phyloP scores from a whole-genome alignment of 2,113 vertebrate genomes.

The Indicator indicator region DNA sequence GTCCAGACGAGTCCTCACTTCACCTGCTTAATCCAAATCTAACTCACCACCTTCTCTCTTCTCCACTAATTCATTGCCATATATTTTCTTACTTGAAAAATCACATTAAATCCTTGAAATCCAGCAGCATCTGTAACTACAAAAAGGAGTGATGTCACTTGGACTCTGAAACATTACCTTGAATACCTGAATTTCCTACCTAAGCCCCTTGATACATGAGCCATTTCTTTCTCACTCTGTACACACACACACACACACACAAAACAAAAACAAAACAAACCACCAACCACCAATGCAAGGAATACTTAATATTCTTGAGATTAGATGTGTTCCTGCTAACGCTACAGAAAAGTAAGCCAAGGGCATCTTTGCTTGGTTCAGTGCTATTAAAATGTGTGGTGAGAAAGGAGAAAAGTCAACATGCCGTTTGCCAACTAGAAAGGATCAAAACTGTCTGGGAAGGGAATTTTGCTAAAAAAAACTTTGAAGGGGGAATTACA shows the following conservation, averaged over 20 bases:
- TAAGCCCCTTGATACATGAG: background rate
- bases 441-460: background rate
- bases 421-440: slow-evolving; percentile 2
- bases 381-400: slow-evolving; percentile 41
- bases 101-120: background rate
- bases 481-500: background rate
- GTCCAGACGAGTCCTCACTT: background rate
- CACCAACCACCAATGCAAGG: background rate
- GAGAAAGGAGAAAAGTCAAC: slow-evolving; percentile 61
- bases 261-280: too few species aligned
- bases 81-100: background rate
- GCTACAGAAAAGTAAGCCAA: slow-evolving; percentile 55
- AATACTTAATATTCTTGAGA: slow-evolving; percentile 52
- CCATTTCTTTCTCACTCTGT: background rate
- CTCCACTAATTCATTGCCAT: background rate
- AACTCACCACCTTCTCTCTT: background rate
- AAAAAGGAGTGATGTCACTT: background rate
- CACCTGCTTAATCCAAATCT: background rate
- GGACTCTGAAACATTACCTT: background rate
- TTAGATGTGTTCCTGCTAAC: slow-evolving; percentile 27
- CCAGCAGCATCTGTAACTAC: background rate
- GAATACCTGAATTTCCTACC: background rate
- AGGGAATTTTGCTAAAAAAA: slow-evolving; percentile 20
- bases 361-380: slow-evolving; percentile 50
- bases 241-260: background rate